Evolutionary conservation across 2,797 vertebrate genomes (phyloP).

Genomic region (Pelobates cultripes): DNA sequence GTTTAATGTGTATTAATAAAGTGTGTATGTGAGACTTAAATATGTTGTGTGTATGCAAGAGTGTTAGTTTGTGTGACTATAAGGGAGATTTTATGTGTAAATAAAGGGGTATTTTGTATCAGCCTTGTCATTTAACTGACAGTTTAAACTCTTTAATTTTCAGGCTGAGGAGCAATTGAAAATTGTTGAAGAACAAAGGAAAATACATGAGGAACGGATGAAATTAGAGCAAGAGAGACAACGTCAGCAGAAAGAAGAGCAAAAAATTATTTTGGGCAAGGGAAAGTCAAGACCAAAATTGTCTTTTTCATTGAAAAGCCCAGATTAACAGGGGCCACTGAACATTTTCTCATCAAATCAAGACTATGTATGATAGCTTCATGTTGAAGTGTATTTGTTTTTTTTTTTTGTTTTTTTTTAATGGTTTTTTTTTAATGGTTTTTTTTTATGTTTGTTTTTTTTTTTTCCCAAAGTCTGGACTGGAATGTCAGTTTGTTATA

Average conservation of each 20-base stretch:
- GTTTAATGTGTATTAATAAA: too few relatives aligned
- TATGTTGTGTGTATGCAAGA: too few relatives aligned
- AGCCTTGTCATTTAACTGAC: too few relatives aligned
- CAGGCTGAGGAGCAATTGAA: conserved; percentile 98
- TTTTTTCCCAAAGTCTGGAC: conserved; percentile 74
- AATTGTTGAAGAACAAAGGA: conserved; percentile 99
- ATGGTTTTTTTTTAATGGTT: too few relatives aligned
- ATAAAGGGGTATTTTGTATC: too few relatives aligned
- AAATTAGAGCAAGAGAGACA: conserved; percentile 99
- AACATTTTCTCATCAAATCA: conserved; percentile 70
- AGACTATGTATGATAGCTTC: conserved; percentile 85
- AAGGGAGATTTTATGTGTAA: too few relatives aligned
- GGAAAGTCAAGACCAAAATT: conserved; percentile 98
- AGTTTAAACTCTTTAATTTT: too few relatives aligned
- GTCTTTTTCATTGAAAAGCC: conserved; percentile 95
- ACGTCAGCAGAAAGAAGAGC: conserved; percentile 97
- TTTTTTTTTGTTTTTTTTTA: conserved; percentile 57
- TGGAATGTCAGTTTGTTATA: conserved; percentile 80
- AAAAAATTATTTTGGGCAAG: conserved; percentile 98
- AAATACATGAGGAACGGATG: conserved; percentile 99
- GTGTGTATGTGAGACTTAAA: too few relatives aligned
- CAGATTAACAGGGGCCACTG: conserved; percentile 82
- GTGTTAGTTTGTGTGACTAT: too few relatives aligned
- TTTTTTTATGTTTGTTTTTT: conserved; percentile 4
- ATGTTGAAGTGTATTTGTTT: conserved; percentile 84